Evolutionary conservation across 2,888 invertebrate genomes (phyloP).

Genomic region (Seira ritae): DNA sequence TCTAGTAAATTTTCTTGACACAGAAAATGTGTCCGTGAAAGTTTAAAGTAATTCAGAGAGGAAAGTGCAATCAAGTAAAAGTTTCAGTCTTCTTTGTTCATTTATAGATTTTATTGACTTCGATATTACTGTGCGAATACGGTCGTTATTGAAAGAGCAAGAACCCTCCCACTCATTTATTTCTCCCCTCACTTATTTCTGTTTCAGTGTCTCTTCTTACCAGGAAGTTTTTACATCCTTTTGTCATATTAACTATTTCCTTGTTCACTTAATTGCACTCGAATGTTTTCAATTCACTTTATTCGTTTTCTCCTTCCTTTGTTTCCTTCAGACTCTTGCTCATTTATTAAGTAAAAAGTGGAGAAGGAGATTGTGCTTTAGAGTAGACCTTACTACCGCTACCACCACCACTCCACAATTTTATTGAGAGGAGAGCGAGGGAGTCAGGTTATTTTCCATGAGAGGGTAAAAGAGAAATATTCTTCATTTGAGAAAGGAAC

Average conservation of each 20-base stretch:
- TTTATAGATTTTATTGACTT: slow-evolving; percentile 36
- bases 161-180: slow-evolving; percentile 30
- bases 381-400: neutral
- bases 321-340: slow-evolving; percentile 22
- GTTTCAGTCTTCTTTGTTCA: neutral
- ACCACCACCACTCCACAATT: neutral
- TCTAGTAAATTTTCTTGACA: neutral
- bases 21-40: slow-evolving; percentile 2
- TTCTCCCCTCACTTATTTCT: neutral
- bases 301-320: slow-evolving; percentile 32
- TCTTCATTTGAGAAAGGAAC: neutral
- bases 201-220: neutral
- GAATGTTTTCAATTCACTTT: slow-evolving; percentile 43
- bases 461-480: neutral
- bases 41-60: neutral
- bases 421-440: neutral
- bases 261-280: slow-evolving; percentile 46
- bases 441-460: no score
- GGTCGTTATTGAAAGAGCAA: neutral
- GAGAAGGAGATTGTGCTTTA: neutral
- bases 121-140: slow-evolving; percentile 24
- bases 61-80: slow-evolving; percentile 9
- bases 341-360: slow-evolving; percentile 41
- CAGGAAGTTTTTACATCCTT: slow-evolving; percentile 25
- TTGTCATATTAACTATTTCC: slow-evolving; percentile 39